Base-by-base conservation (phyloP, 2,113 vertebrate genomes). In the Centropus unirufus region DNA sequence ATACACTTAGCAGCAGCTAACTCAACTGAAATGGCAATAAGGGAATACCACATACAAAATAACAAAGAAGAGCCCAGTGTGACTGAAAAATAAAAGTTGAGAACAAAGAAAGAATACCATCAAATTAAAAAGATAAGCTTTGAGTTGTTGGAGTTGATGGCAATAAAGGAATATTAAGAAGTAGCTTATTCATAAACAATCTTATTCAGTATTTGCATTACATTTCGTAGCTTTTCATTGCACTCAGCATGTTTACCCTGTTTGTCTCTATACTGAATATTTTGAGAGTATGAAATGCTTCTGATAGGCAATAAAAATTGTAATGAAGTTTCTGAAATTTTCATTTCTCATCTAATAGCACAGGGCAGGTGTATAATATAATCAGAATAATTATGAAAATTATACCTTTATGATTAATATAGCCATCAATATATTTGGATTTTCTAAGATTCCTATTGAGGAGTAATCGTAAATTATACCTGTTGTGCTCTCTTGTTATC, bases 261-360 rank as follows among this genome's bases (percentile, higher is more conserved):
- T 88, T 95, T 74, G 11, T 67, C 39, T 95, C 19, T 46, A 27
- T 40, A 46, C 7, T 84, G 57, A 93, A 69, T 49, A 89, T 92
- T 89, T 66, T 8, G 6, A 75, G 73, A 83, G 29, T 69, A 84
- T 77, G 59, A 87, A 84, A 92, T 75, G 21, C 5, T 89, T 75
- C n/a, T 14, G 12, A 87, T 66, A 21, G 94, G 84, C 27, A 83
- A 55, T 30, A 46, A 22, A 92, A 59, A 87, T 90, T 70, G 79
- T 95, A 95, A 94, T 93, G 86, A 64, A 51, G 46, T 87, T 90
- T 89, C 27, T 91, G 59, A 14, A 69, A 95, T 95, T 32, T 91
- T 6, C 63, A 66, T 92, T 90, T 96, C 83, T 95, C 63, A 75
- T 86, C 26, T 78, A 39, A 62, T 9, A 9, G 15, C n/a, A 85